Evolutionary conservation across 2,797 vertebrate species (phyloP).

Genomic region (Rhabdophis nuchalis): DNA sequence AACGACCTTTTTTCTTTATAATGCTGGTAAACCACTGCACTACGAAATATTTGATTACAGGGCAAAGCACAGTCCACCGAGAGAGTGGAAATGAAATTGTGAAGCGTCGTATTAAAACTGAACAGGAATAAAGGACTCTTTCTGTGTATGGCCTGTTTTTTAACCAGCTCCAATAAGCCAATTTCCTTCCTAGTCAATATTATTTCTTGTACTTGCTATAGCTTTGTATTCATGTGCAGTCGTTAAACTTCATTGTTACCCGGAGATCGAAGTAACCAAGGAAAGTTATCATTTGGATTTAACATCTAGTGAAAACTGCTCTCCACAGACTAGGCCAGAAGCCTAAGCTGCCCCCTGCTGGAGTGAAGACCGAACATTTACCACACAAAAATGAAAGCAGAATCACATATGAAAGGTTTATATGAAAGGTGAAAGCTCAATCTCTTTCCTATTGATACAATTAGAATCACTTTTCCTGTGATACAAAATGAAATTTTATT

Average conservation of each 20-base stretch:
- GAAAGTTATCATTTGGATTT: background rate
- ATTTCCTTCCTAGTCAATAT: background rate
- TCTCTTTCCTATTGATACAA: background rate
- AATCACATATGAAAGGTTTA: background rate
- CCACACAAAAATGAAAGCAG: background rate
- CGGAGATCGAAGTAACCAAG: background rate
- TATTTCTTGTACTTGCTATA: background rate
- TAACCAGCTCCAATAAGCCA: background rate
- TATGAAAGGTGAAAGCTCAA: background rate
- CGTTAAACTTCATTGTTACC: background rate
- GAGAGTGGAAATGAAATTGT: background rate
- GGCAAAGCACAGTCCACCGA: background rate
- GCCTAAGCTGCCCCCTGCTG: conserved; percentile 11
- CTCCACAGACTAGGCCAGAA: background rate
- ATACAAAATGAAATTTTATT: background rate
- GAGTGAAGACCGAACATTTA: background rate
- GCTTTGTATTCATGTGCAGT: background rate
- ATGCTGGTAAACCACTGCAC: background rate
- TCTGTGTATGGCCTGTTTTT: background rate
- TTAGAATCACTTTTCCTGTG: background rate
- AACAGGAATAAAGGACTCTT: background rate
- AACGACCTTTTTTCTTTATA: background rate
- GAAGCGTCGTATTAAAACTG: background rate
- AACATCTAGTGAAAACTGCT: background rate
- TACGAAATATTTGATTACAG: background rate